Evolutionary conservation across 2,113 vertebrate species (phyloP), one percentile per base, ranked within the genome.

Genomic region (Bombycilla garrulus): DNA sequence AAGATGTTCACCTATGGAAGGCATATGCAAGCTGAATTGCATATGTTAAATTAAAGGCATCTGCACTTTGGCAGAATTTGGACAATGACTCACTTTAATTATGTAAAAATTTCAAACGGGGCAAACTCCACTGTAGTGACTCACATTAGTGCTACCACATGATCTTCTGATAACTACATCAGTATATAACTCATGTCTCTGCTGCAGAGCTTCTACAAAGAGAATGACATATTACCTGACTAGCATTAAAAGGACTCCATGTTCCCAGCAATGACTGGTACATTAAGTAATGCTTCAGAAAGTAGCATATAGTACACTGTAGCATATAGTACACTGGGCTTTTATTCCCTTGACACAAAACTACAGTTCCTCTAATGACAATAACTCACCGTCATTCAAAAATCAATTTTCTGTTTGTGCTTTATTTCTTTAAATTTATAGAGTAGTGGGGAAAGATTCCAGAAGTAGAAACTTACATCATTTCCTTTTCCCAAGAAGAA

Each of bases 171-270:
- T 97, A 95, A 96, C 95, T 96, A 94, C 96, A 96, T 96, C 97
- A 96, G 97, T 95, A 98, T 97, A 97, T 97, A 97, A 97, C 84
- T 97, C 95, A 78, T 95, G 93, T 89, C 96, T 94, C 84, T 92
- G 95, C 91, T 65, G 87, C 95, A 92, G 58, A 64, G 51, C 85
- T 94, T 95, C 74, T 64, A 86, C 89, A 93, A 93, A 97, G 91
- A 97, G 95, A 97, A 97, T 96, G 96, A 98, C 97, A 96, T 95
- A 95, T 92, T 92, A 96, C 94, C 93, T 96, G 92, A 96, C 95
- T 92, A 95, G 95, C 95, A 94, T 96, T 87, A 81, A 96, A 95
- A 97, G 94, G 92, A 97, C 95, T 95, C 86, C 74, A 92, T 97
- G 96, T 96, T 97, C 97, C 96, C 92, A 95, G 90, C 91, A 95